Evolutionary conservation across 2,797 vertebrate genomes (phyloP).

Genomic region (Euphonia xanthogaster): DNA sequence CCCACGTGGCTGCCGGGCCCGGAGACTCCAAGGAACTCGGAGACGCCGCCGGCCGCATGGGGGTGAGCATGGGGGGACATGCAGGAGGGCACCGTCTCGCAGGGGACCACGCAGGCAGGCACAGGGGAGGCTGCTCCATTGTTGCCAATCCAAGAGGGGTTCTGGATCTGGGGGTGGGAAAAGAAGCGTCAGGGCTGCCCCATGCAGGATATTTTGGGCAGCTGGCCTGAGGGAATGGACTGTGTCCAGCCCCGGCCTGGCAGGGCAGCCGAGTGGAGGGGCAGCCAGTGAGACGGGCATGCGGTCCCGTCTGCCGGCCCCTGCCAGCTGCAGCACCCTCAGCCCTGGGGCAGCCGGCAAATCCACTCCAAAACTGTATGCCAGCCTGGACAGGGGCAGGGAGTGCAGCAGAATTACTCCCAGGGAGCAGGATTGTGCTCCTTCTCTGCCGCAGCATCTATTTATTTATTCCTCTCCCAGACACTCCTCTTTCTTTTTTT

Average conservation of each 20-base stretch:
- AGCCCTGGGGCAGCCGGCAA: background rate
- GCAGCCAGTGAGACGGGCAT: accelerated
- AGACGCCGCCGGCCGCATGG: slow-evolving; percentile 86
- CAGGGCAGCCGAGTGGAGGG: background rate
- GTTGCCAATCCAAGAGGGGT: slow-evolving; percentile 94
- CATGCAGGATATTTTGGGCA: accelerated
- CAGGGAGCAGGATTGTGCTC: background rate
- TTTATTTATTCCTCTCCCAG: background rate
- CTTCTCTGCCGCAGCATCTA: background rate
- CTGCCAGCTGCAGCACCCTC: background rate
- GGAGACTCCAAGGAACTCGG: slow-evolving; percentile 90
- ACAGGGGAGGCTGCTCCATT: slow-evolving; percentile 89
- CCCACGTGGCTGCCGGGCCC: slow-evolving; percentile 87
- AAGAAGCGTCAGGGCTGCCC: background rate
- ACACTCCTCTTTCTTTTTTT: background rate
- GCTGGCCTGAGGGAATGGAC: background rate
- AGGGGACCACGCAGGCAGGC: slow-evolving; percentile 94
- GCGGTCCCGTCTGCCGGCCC: accelerated
- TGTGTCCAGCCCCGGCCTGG: accelerated
- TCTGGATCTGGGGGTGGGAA: slow-evolving; percentile 87
- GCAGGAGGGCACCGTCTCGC: slow-evolving; percentile 92
- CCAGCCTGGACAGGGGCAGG: background rate
- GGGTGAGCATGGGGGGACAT: slow-evolving; percentile 93
- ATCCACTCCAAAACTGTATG: background rate
- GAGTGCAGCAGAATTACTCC: accelerated